Percentiles rank a stretch among this genome's conserved stretches.
These are phyloP conservation scores for Cheirogaleus medius DNA, from an alignment of 2,113 vertebrate species.

Conservation along the genomic window DNA sequence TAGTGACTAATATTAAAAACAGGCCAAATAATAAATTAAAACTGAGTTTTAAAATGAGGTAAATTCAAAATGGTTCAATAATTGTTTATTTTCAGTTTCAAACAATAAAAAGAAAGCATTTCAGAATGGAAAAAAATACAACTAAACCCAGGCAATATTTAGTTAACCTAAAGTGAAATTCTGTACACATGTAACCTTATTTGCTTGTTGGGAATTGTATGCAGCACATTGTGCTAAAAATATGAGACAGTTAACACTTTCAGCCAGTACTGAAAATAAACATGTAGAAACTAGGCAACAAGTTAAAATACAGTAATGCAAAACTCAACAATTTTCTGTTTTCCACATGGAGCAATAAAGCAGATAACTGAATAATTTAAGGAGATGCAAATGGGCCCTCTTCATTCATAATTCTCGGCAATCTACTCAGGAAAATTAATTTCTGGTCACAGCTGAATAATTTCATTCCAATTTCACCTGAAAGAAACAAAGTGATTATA, in stretches of 20 bases:
- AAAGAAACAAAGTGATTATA: slow-evolving; percentile 74
- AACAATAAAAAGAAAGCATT: slow-evolving; percentile 87
- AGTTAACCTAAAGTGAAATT: slow-evolving; percentile 84
- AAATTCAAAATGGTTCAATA: slow-evolving; percentile 90
- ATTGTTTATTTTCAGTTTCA: slow-evolving; percentile 88
- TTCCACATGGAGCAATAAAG: slow-evolving; percentile 84
- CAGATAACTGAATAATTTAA: slow-evolving; percentile 89
- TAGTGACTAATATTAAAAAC: slow-evolving; percentile 92
- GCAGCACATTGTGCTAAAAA: slow-evolving; percentile 93
- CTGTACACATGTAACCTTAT: slow-evolving; percentile 87
- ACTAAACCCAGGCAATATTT: slow-evolving; percentile 90
- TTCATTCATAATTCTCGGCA: slow-evolving; percentile 87
- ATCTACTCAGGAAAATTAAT: slow-evolving; percentile 86
- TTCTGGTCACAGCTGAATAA: slow-evolving; percentile 85
- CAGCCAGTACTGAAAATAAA: slow-evolving; percentile 93
- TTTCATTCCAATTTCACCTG: slow-evolving; percentile 82
- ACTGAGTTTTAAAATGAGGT: slow-evolving; percentile 92
- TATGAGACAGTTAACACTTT: slow-evolving; percentile 91
- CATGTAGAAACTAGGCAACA: slow-evolving; percentile 89
- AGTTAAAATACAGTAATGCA: slow-evolving; percentile 92
- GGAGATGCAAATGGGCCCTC: slow-evolving; percentile 87
- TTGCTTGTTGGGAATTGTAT: slow-evolving; percentile 88
- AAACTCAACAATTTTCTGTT: slow-evolving; percentile 87
- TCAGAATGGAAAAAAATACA: slow-evolving; percentile 80
- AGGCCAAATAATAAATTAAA: slow-evolving; percentile 94